Conservation (phyloP, 2,113 vertebrate genomes). For the Rhipidura dahli region DNA sequence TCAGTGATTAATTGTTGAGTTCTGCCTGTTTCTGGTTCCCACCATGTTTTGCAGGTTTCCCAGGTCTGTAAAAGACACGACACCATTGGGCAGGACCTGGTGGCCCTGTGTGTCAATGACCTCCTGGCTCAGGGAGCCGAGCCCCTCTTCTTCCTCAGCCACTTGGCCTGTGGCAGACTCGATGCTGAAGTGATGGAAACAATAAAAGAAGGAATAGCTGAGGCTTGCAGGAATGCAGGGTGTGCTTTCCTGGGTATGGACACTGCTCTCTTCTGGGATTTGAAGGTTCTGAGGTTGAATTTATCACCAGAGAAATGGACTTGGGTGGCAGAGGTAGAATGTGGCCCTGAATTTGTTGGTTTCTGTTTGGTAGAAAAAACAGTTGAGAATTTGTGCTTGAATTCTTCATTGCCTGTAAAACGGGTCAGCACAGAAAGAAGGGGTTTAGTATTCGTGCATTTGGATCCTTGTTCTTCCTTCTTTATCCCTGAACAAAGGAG, state of each 20-base stretch:
- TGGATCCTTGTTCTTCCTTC: not conserved
- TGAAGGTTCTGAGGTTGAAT: not conserved
- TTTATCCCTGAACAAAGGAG: not conserved
- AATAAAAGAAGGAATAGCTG: slow-evolving; percentile 77
- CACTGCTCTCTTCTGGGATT: not conserved
- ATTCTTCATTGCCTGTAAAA: not conserved
- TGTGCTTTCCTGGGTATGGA: slow-evolving; percentile 81
- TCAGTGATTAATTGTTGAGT: not conserved
- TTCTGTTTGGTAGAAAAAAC: not conserved
- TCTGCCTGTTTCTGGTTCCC: not conserved
- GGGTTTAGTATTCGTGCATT: not conserved
- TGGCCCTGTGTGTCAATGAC: slow-evolving; percentile 86
- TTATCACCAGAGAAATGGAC: not conserved
- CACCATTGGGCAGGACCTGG: slow-evolving; percentile 84
- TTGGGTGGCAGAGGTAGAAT: not conserved
- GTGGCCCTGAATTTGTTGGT: not conserved
- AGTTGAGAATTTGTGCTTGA: not conserved
- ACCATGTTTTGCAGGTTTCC: slow-evolving; percentile 73
- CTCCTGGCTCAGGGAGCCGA: slow-evolving; percentile 87
- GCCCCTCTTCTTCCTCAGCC: slow-evolving; percentile 87
- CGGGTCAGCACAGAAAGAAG: not conserved
- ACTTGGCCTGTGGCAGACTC: slow-evolving; percentile 79
- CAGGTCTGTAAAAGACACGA: slow-evolving; percentile 75
- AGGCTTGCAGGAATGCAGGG: slow-evolving; percentile 79
- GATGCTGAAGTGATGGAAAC: slow-evolving; percentile 71